Conservation (phyloP, 92 coral and sea anemone genomes). For the Epizoanthus illoricatus region DNA sequence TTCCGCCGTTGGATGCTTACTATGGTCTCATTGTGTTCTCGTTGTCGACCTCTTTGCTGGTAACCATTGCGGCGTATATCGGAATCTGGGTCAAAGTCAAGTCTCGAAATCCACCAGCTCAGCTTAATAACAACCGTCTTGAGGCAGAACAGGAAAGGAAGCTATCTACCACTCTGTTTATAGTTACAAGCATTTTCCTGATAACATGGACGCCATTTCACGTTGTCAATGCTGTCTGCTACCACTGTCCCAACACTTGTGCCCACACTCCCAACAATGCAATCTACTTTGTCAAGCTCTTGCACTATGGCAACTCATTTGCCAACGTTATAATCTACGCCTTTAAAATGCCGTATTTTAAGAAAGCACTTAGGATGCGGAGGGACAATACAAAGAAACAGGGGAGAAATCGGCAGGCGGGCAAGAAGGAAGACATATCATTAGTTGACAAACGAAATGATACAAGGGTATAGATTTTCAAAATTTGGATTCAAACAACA, state of each 20-base stretch:
- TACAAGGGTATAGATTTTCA: too few species aligned
- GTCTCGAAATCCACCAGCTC: not conserved
- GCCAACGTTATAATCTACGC: slow-evolving; percentile 12
- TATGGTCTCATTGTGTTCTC: slow-evolving; percentile 1
- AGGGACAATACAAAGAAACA: not conserved
- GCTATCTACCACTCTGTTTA: slow-evolving; percentile 33
- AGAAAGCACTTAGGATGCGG: not conserved
- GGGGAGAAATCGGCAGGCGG: too few species aligned
- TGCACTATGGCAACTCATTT: slow-evolving; percentile 9
- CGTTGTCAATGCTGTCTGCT: slow-evolving; percentile 24
- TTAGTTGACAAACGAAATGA: too few species aligned
- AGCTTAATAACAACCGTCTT: not conserved
- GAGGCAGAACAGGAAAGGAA: slow-evolving; percentile 20
- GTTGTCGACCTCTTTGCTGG: slow-evolving; percentile 15
- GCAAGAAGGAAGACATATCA: too few species aligned
- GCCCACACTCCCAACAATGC: not conserved
- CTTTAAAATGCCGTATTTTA: slow-evolving; percentile 1
- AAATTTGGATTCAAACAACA: too few species aligned
- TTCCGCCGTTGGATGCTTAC: not conserved
- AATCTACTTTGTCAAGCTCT: not conserved
- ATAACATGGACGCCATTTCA: slow-evolving; percentile 49
- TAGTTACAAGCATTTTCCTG: slow-evolving; percentile 37
- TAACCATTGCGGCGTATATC: slow-evolving; percentile 9
- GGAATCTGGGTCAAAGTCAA: slow-evolving; percentile 27
- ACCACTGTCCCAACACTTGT: not conserved